Conservation (phyloP, 2,888 invertebrate species). For the Sinodicranocentrus sp. region DNA sequence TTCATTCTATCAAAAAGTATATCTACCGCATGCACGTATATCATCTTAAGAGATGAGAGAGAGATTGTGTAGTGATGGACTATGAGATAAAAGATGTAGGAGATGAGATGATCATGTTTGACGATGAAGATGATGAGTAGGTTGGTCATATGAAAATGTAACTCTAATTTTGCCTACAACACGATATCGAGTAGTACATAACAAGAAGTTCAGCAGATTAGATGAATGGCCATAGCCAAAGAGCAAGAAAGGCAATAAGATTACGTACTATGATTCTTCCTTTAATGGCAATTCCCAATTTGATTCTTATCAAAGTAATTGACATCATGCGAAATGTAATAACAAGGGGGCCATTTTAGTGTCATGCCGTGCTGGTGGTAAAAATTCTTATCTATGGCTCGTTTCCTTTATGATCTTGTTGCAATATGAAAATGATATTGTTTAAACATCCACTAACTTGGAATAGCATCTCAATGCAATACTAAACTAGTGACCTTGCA, state of each 20-base stretch:
- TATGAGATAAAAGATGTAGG: conserved; percentile 38
- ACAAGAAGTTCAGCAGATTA: conserved; percentile 13
- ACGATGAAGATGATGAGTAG: conserved; percentile 52
- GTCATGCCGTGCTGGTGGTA: too few species aligned
- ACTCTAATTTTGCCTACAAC: conserved; percentile 32
- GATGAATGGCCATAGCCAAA: conserved; percentile 38
- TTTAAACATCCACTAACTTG: too few species aligned
- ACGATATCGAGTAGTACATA: conserved; percentile 11
- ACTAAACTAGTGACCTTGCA: conserved; percentile 34
- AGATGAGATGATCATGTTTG: conserved; percentile 55
- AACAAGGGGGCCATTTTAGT: too few species aligned
- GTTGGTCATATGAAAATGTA: conserved; percentile 49
- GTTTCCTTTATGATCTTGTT: too few species aligned
- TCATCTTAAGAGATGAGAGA: conserved; percentile 1
- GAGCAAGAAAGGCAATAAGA: conserved; percentile 24
- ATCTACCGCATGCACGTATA: neutral
- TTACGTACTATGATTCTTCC: conserved; percentile 31
- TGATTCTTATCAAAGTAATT: conserved; percentile 13
- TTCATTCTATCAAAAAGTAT: conserved; percentile 10
- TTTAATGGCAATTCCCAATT: conserved; percentile 31
- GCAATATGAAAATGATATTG: too few species aligned
- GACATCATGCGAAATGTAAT: too few species aligned
- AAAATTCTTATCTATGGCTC: too few species aligned
- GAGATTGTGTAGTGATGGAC: conserved; percentile 23
- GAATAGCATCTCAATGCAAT: neutral